Conservation (phyloP, 2,888 invertebrate species). For the Drosophila monieri region DNA sequence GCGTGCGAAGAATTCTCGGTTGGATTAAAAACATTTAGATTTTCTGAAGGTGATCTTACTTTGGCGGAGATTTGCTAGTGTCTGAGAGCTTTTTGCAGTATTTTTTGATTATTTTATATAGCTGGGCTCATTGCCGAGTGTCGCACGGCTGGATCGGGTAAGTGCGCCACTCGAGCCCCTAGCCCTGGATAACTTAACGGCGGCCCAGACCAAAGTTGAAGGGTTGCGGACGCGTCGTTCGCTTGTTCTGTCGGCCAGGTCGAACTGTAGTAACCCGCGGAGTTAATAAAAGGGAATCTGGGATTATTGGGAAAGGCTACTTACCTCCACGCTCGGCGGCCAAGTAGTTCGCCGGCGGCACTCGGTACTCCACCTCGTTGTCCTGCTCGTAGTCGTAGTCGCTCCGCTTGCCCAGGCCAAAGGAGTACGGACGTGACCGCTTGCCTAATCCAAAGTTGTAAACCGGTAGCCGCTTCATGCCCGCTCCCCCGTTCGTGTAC, state of each 20-base stretch:
- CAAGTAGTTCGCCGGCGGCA: conserved; percentile 48
- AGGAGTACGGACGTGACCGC: conserved; percentile 82
- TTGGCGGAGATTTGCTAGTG: conserved; percentile 32
- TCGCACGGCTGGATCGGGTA: conserved; percentile 49
- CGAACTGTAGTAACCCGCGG: conserved; percentile 38
- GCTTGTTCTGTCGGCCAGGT: conserved; percentile 56
- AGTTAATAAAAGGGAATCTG: not conserved
- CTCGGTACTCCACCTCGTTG: conserved; percentile 60
- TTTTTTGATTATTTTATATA: conserved; percentile 34
- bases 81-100: conserved; percentile 44
- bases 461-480: conserved; percentile 83
- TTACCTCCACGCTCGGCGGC: conserved; percentile 50
- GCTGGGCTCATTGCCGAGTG: conserved; percentile 27
- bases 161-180: conserved; percentile 18
- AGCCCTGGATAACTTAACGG: conserved; percentile 80
- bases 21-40: conserved; percentile 43
- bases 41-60: conserved; percentile 38
- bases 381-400: conserved; percentile 79
- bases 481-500: conserved; percentile 82
- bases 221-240: conserved; percentile 74
- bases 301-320: not conserved
- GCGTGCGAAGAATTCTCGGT: conserved; percentile 28
- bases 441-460: conserved; percentile 84
- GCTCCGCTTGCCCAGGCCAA: conserved; percentile 82
- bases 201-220: conserved; percentile 87